Evolutionary conservation across 2,888 invertebrate genomes (phyloP).

Genomic region (Apamea epomidion): DNA sequence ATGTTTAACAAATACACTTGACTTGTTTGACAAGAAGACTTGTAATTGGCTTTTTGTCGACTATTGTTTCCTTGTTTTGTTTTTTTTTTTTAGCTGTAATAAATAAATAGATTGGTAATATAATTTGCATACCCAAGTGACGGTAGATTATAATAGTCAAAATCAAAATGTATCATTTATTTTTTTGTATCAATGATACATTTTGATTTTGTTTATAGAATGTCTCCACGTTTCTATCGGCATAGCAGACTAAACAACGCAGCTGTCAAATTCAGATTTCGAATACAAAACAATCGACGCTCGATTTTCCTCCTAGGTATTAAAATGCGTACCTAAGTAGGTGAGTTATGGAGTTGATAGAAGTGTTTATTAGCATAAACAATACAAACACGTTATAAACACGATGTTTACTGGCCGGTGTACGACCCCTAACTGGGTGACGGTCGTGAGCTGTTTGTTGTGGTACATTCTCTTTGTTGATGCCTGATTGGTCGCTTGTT

Average conservation of each 20-base stretch:
- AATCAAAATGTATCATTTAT: too few relatives aligned
- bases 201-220: background rate
- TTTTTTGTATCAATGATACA: background rate
- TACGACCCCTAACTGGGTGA: slow-evolving; percentile 72
- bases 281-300: slow-evolving; percentile 17
- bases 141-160: background rate
- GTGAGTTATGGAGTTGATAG: slow-evolving; percentile 39
- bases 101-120: background rate
- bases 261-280: slow-evolving; percentile 1
- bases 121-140: background rate
- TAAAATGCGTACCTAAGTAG: slow-evolving; percentile 40
- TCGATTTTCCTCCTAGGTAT: slow-evolving; percentile 27
- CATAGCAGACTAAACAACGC: background rate
- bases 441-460: slow-evolving; percentile 60
- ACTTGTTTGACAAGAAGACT: too few relatives aligned
- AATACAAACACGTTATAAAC: slow-evolving; percentile 44
- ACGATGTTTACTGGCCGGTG: slow-evolving; percentile 46
- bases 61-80: too few relatives aligned
- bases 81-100: too few relatives aligned
- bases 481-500: slow-evolving; percentile 36
- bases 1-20: background rate
- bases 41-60: too few relatives aligned
- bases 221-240: background rate
- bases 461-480: slow-evolving; percentile 60
- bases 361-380: slow-evolving; percentile 56